These are phyloP conservation scores for Lepidochrysops patricia DNA, from an alignment of 2,888 invertebrate genomes.

Conservation along the genomic window DNA sequence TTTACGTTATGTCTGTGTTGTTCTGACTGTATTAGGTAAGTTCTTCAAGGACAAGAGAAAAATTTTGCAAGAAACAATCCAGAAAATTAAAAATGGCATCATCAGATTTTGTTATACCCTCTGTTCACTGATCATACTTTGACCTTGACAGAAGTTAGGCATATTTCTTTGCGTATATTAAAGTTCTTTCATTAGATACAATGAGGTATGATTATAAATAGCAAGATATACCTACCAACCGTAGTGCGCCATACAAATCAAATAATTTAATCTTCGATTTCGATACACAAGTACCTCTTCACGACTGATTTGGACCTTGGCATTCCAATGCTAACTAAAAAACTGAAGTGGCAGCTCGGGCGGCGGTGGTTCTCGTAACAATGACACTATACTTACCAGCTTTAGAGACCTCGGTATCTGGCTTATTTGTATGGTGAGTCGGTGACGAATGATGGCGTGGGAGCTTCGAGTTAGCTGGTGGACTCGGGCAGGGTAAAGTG, in stretches of 20 bases:
- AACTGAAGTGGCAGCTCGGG: constrained; percentile 56
- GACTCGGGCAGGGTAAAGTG: constrained; percentile 25
- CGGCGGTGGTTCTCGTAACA: constrained; percentile 46
- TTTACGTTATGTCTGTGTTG: too few relatives aligned
- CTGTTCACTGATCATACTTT: too few relatives aligned
- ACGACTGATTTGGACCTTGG: constrained; percentile 41
- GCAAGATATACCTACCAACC: constrained; percentile 2
- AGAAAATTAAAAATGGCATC: too few relatives aligned
- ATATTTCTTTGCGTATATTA: background rate
- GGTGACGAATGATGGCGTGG: constrained; percentile 25
- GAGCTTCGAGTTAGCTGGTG: constrained; percentile 37
- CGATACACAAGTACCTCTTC: constrained; percentile 35
- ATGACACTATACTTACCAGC: constrained; percentile 37
- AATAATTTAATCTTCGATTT: constrained; percentile 27
- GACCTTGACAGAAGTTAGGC: too few relatives aligned
- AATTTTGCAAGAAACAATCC: too few relatives aligned
- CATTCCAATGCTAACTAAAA: constrained; percentile 53
- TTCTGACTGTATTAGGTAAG: too few relatives aligned
- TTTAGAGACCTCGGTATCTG: constrained; percentile 36
- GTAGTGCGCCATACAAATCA: constrained; percentile 13
- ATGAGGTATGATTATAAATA: constrained; percentile 1
- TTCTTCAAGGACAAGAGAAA: too few relatives aligned
- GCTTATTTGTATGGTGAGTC: constrained; percentile 33
- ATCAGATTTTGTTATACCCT: too few relatives aligned
- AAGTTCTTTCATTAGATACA: background rate